Percentiles rank a stretch among this genome's conserved stretches.
These are phyloP conservation scores for Anniella stebbinsi DNA, from an alignment of 2,797 vertebrate genomes.

Conservation along the genomic window DNA sequence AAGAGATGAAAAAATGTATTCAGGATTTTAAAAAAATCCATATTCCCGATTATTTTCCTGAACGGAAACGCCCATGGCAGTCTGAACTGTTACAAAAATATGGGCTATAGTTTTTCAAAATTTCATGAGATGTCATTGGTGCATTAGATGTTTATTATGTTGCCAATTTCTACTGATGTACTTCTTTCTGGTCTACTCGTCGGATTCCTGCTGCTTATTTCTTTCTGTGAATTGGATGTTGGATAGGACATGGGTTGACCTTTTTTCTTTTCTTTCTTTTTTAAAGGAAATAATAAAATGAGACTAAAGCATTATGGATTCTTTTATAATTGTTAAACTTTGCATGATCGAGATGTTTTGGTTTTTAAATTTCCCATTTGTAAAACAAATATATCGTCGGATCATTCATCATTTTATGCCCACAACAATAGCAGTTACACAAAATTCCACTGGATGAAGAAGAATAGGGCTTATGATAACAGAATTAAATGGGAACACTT, in stretches of 20 bases:
- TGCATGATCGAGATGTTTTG: constrained; percentile 80
- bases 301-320: constrained; percentile 61
- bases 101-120: constrained; percentile 79
- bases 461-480: constrained; percentile 72
- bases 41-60: constrained; percentile 89
- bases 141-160: constrained; percentile 70
- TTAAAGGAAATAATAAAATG: constrained; percentile 46
- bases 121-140: constrained; percentile 37
- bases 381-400: constrained; percentile 60
- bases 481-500: constrained; percentile 67
- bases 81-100: constrained; percentile 91
- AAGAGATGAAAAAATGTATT: constrained; percentile 92
- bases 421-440: constrained; percentile 64
- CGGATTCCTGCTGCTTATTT: constrained; percentile 77
- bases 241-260: constrained; percentile 65
- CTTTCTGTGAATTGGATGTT: constrained; percentile 78
- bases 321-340: constrained; percentile 69
- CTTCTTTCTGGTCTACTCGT: constrained; percentile 55
- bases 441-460: constrained; percentile 65
- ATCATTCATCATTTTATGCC: constrained; percentile 65
- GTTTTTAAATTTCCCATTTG: constrained; percentile 66
- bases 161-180: constrained; percentile 68
- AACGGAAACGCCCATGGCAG: constrained; percentile 90
- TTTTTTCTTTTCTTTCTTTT: neutral
- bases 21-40: constrained; percentile 91